Conservation (phyloP, 2,797 vertebrate genomes). For the Micrastur ruficollis region DNA sequence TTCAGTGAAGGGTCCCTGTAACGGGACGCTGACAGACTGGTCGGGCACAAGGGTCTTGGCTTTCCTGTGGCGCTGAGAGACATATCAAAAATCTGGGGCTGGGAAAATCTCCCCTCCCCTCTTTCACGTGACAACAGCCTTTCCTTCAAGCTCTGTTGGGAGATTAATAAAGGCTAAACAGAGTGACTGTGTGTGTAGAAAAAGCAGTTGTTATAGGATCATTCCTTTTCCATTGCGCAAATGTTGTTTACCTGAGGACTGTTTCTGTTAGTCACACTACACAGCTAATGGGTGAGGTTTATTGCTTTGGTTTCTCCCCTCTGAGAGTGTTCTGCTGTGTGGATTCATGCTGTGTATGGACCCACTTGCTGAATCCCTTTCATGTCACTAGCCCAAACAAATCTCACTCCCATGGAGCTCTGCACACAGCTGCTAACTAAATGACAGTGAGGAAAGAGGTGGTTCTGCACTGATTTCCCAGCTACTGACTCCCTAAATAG, state of each 20-base stretch:
- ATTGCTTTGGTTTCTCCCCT: neutral
- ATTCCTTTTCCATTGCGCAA: neutral
- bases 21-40: too few relatives aligned
- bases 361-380: neutral
- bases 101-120: too few relatives aligned
- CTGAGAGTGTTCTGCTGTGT: neutral
- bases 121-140: too few relatives aligned
- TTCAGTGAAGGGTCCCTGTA: too few relatives aligned
- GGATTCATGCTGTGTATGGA: neutral
- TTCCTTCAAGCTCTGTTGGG: neutral
- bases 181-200: neutral
- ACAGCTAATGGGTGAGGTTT: neutral
- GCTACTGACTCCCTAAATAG: neutral
- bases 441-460: neutral
- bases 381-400: neutral
- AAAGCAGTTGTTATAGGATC: neutral
- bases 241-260: neutral
- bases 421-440: neutral
- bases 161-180: neutral
- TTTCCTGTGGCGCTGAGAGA: too few relatives aligned
- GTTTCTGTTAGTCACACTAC: neutral
- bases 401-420: neutral
- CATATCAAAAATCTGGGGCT: too few relatives aligned
- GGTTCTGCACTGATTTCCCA: neutral
- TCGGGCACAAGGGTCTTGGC: too few relatives aligned